Percentiles rank a stretch among this genome's conserved stretches.
Conservation (phyloP, 2,113 vertebrate genomes). For the Entelurus aequoreus region DNA sequence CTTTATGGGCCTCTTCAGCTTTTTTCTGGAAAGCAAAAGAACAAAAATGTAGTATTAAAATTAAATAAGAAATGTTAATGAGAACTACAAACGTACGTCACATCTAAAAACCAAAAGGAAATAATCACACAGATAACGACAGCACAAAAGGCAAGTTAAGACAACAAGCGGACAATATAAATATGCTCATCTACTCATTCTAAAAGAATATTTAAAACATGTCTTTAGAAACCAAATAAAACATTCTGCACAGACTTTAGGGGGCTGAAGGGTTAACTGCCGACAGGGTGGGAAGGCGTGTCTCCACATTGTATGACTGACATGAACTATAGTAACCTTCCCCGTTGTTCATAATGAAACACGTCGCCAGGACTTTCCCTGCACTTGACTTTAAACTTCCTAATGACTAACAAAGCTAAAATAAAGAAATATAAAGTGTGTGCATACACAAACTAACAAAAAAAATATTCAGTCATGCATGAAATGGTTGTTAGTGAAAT, state of each 20-base stretch:
- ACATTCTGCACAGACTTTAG: slow-evolving; percentile 1
- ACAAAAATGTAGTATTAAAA: background rate
- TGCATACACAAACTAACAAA: background rate
- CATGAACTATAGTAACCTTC: slow-evolving; percentile 65
- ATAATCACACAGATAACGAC: too few relatives aligned
- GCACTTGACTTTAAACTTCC: background rate
- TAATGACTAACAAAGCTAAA: background rate
- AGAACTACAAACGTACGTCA: too few relatives aligned
- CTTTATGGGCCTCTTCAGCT: slow-evolving; percentile 98
- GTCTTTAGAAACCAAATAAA: slow-evolving; percentile 5
- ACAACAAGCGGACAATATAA: too few relatives aligned
- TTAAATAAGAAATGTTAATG: too few relatives aligned
- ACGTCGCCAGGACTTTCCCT: slow-evolving; percentile 10
- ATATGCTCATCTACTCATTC: too few relatives aligned
- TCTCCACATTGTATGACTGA: slow-evolving; percentile 45
- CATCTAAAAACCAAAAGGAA: too few relatives aligned
- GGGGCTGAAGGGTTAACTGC: slow-evolving; percentile 54
- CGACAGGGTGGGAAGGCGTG: slow-evolving; percentile 41
- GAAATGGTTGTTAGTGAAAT: background rate
- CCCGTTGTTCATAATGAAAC: slow-evolving; percentile 13
- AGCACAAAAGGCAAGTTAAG: too few relatives aligned
- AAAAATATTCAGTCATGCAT: too few relatives aligned
- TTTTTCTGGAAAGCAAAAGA: slow-evolving; percentile 81
- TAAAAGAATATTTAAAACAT: slow-evolving; percentile 2
- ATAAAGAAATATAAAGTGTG: background rate